Evolutionary conservation across 1,140 invertebrate species (phyloP).

Genomic region (Heliothis subflexa): DNA sequence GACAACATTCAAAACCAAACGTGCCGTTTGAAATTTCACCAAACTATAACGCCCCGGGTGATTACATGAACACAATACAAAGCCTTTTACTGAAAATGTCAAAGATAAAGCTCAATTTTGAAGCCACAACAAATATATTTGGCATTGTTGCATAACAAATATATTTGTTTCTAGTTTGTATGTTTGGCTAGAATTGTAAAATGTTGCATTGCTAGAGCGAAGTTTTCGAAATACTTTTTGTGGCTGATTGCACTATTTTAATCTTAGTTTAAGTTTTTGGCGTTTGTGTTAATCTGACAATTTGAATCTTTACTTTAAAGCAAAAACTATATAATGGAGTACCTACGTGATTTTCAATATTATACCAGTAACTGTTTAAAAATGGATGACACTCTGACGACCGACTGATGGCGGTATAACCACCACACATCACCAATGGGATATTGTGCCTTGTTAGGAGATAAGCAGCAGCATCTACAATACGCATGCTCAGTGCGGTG

Average conservation of each 20-base stretch:
- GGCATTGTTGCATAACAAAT: too few species aligned
- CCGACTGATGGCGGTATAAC: too few species aligned
- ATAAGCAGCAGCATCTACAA: too few species aligned
- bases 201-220: constrained; percentile 10
- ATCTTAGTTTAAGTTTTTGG: constrained; percentile 2
- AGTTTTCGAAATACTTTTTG: constrained; percentile 23
- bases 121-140: not conserved
- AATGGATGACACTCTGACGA: too few species aligned
- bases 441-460: too few species aligned
- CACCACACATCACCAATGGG: too few species aligned
- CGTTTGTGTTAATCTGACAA: not conserved
- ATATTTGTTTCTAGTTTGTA: not conserved
- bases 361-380: too few species aligned
- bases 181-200: not conserved
- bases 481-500: too few species aligned
- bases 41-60: not conserved
- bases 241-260: not conserved
- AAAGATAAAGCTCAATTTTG: constrained; percentile 10
- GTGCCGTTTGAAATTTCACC: not conserved
- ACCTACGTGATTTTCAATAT: too few species aligned
- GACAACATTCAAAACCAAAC: not conserved
- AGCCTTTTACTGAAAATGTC: constrained; percentile 10
- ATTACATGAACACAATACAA: not conserved
- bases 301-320: too few species aligned
- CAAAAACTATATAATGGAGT: not conserved